These are phyloP conservation scores for Rhinichthys klamathensis DNA, from an alignment of 2,113 vertebrate species.

Conservation along the genomic window DNA sequence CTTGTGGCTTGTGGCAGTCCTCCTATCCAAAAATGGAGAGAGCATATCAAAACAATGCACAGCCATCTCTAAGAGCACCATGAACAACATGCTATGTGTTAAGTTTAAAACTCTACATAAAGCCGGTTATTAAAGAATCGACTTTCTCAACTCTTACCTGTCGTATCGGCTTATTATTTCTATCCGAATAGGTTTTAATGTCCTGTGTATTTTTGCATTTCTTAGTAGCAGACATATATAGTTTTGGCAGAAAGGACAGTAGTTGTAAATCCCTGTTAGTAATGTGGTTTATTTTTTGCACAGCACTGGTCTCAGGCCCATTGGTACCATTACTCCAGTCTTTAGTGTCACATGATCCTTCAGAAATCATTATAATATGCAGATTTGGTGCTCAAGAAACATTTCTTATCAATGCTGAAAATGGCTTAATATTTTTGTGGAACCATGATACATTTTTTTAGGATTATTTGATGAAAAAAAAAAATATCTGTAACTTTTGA, in stretches of 20 bases:
- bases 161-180: background rate
- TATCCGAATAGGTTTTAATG: background rate
- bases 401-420: background rate
- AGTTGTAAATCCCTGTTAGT: background rate
- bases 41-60: slow-evolving; percentile 63
- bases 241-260: background rate
- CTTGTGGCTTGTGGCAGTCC: slow-evolving; percentile 84
- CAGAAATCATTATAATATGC: background rate
- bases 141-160: background rate
- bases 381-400: background rate
- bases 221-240: background rate
- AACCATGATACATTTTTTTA: background rate
- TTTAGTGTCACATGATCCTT: background rate
- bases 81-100: background rate
- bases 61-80: slow-evolving; percentile 78
- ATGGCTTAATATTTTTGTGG: background rate
- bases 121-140: background rate
- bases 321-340: background rate
- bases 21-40: slow-evolving; percentile 83
- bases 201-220: background rate
- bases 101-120: background rate
- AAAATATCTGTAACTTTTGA: background rate
- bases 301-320: background rate
- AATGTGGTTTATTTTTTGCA: background rate
- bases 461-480: background rate